Evolutionary conservation across 2,888 invertebrate species (phyloP).

Genomic region (Malachius bipustulatus): DNA sequence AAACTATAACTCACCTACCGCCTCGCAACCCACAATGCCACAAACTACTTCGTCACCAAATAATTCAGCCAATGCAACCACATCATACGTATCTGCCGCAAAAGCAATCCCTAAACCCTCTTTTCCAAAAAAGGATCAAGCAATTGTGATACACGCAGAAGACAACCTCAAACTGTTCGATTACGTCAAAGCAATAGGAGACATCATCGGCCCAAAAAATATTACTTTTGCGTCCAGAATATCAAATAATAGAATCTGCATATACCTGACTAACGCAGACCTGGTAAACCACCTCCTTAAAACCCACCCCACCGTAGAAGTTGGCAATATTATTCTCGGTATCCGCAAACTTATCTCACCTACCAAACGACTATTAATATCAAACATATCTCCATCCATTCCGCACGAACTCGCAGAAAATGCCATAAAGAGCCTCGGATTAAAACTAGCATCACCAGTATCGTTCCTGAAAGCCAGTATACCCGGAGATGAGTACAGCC

Average conservation of each 20-base stretch:
- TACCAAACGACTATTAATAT: constrained; percentile 9
- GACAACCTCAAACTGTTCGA: constrained; percentile 5
- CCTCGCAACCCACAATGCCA: too few relatives aligned
- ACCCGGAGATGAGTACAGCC: constrained; percentile 9
- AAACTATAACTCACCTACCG: too few relatives aligned
- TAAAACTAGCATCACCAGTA: constrained; percentile 9
- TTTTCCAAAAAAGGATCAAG: constrained; percentile 10
- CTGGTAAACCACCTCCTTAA: constrained; percentile 6
- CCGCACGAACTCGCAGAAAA: constrained; percentile 7
- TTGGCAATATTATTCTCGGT: constrained; percentile 3
- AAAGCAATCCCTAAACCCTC: constrained; percentile 2
- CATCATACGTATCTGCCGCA: constrained; percentile 8
- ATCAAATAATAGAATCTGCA: constrained; percentile 12
- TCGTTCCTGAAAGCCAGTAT: constrained; percentile 10
- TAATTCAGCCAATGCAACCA: constrained; percentile 2
- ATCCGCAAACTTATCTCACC: constrained; percentile 7
- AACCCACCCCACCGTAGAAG: constrained; percentile 6
- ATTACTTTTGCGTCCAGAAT: constrained; percentile 10
- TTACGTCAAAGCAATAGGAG: constrained; percentile 9
- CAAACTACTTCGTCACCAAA: too few relatives aligned
- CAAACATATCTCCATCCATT: constrained; percentile 9
- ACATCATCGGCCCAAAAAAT: constrained; percentile 10
- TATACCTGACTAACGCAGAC: constrained; percentile 8
- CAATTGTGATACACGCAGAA: constrained; percentile 9
- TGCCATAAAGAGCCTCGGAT: constrained; percentile 6